Percentiles rank a stretch among this genome's conserved stretches.
Conservation (phyloP, 2,888 invertebrate species). For the Tetropium fuscum region DNA sequence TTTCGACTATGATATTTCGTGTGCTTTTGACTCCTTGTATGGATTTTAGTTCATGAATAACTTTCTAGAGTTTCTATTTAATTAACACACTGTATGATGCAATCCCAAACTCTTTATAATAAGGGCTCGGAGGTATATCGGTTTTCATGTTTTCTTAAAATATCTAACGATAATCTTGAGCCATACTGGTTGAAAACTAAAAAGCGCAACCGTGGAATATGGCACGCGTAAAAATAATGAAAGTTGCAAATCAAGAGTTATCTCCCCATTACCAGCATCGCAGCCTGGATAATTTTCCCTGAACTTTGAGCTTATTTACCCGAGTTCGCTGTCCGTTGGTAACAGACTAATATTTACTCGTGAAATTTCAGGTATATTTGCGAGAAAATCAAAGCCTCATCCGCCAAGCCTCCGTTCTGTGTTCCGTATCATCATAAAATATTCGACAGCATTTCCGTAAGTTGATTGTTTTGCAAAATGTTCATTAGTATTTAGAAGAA, state of each 20-base stretch:
- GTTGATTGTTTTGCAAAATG: too few species aligned
- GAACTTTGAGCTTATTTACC: background rate
- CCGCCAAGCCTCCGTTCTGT: slow-evolving; percentile 79
- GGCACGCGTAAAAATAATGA: slow-evolving; percentile 23
- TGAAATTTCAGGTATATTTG: slow-evolving; percentile 71
- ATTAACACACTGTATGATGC: too few species aligned
- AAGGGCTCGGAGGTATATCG: too few species aligned
- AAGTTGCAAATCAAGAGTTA: background rate
- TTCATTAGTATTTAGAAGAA: too few species aligned
- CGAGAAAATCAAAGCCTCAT: slow-evolving; percentile 77
- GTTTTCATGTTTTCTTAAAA: too few species aligned
- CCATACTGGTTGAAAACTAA: too few species aligned
- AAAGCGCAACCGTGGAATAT: slow-evolving; percentile 51
- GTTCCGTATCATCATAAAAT: slow-evolving; percentile 83
- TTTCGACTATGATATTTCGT: too few species aligned
- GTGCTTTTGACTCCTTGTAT: too few species aligned
- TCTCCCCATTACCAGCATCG: background rate
- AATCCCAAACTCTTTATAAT: too few species aligned
- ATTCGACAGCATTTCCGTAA: slow-evolving; percentile 78
- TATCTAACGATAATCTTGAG: too few species aligned
- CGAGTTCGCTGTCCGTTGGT: slow-evolving; percentile 52
- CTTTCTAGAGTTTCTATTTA: too few species aligned
- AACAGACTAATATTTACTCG: slow-evolving; percentile 2
- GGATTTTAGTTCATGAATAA: too few species aligned
- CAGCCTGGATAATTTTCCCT: slow-evolving; percentile 40